phyloP scores from a whole-genome alignment of 2,797 vertebrate genomes.

The Enteromius thamalakanensis region DNA sequence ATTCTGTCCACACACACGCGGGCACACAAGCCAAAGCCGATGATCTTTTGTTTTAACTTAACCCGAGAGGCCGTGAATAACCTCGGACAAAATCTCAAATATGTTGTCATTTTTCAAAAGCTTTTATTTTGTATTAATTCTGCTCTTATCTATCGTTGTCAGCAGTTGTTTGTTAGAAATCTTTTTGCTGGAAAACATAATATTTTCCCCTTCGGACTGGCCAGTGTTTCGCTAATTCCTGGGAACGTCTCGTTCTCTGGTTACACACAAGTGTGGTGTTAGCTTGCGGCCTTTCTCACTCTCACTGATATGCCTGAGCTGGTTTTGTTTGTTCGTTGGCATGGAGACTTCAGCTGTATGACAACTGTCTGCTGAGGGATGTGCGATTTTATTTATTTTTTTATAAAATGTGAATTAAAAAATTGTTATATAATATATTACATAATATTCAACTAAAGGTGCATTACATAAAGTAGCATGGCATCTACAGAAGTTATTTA shows the following conservation, averaged over 20 bases:
- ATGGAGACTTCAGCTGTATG: conserved; percentile 36
- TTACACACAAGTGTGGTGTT: conserved; percentile 43
- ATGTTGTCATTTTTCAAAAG: conserved; percentile 11
- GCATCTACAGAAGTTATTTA: background rate
- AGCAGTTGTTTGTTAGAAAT: conserved; percentile 24
- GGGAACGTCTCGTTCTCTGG: conserved; percentile 32
- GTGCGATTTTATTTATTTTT: background rate
- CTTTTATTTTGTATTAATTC: conserved; percentile 16
- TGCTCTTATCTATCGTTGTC: conserved; percentile 16
- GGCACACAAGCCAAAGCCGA: background rate
- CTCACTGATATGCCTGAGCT: conserved; percentile 30
- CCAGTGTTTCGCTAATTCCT: conserved; percentile 42
- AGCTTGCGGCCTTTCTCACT: conserved; percentile 32
- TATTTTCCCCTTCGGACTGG: conserved; percentile 30
- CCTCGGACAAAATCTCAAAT: conserved; percentile 2
- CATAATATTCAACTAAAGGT: background rate
- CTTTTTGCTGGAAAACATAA: conserved; percentile 24
- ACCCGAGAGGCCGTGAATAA: conserved; percentile 16
- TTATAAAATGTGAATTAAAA: background rate
- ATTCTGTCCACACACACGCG: conserved; percentile 32
- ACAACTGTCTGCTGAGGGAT: conserved; percentile 47
- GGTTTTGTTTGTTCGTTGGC: conserved; percentile 54
- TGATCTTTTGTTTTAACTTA: conserved; percentile 29
- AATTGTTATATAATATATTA: conserved; percentile 8
- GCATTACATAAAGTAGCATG: background rate